Base-by-base conservation (phyloP, 2,113 vertebrate genomes). In the Bufo bufo region DNA sequence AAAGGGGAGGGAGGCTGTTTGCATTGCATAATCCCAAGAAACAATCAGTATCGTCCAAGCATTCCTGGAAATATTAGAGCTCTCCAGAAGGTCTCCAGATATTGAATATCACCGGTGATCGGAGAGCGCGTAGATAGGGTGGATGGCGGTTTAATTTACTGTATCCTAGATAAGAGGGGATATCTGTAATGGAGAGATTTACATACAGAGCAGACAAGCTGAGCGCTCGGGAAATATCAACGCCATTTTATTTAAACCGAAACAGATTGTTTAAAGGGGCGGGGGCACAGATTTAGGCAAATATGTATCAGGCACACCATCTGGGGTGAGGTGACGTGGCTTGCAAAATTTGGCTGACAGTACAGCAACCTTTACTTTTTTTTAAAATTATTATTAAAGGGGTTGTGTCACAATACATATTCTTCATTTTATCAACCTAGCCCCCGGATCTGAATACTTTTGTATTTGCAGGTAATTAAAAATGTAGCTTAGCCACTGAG, bases 11-110 rank as follows among this genome's bases (percentile, higher is more conserved):
- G 19, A 12, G 71, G 49, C 65, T 43, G 65, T 84, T 72, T 84
- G 66, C 33, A 84, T 43, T 72, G 82, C 45, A 56, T 84, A 84
- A 84, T 72, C 82, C 71, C n/a, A 43, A 23, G 43, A 85, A 58
- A 19, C 77, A 75, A 85, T 85, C 71, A 77, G 69, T 14, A 56
- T 1, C 33, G 54, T 19, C 54, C 77, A 58, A 58, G 77, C 13
- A 79, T 54, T 79, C 77, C 84, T 47, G 84, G 61, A 77, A 85
- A 45, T 58, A 75, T 58, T 75, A 47, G 84, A 14, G 49, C 54
- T 47, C 56, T 52, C 84, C 52, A 23, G 52, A 59, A 56, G 84
- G 23, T 75, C 61, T 59, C 23, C 49, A 72, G 50, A 19, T 45
- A 84, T 84, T 82, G 80, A 47, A 19, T 49, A 50, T 71, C 66